Evolutionary conservation across 1,140 invertebrate species (phyloP).

Genomic region (Psilanteris sp.): DNA sequence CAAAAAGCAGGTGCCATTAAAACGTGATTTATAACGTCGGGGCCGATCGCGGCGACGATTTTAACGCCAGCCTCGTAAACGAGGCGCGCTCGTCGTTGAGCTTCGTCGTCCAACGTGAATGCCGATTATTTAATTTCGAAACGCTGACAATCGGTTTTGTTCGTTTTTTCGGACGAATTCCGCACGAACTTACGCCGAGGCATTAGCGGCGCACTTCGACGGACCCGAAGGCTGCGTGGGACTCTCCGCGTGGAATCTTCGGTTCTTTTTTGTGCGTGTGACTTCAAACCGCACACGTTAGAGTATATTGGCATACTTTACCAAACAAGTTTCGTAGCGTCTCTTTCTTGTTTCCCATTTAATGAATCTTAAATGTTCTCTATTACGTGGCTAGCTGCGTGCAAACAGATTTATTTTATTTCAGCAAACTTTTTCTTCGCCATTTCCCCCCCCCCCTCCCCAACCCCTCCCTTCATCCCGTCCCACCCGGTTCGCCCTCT

Average conservation of each 20-base stretch:
- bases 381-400: slow-evolving; percentile 22
- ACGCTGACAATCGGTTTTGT: slow-evolving; percentile 7
- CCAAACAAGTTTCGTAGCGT: slow-evolving; percentile 51
- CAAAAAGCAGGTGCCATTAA: slow-evolving; percentile 24
- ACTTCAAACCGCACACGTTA: slow-evolving; percentile 44
- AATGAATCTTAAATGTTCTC: slow-evolving; percentile 47
- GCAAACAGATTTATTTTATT: slow-evolving; percentile 14
- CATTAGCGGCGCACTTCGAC: slow-evolving; percentile 30
- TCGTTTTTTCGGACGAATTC: slow-evolving; percentile 27
- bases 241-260: slow-evolving; percentile 42
- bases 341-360: slow-evolving; percentile 50
- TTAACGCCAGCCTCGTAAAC: slow-evolving; percentile 41
- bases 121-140: slow-evolving; percentile 39
- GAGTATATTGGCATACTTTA: slow-evolving; percentile 55
- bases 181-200: slow-evolving; percentile 15
- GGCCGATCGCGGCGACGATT: slow-evolving; percentile 32
- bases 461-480: too few species aligned
- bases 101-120: slow-evolving; percentile 2
- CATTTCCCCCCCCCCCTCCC: too few species aligned
- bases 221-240: slow-evolving; percentile 27
- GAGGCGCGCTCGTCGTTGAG: slow-evolving; percentile 5
- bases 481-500: too few species aligned
- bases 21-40: slow-evolving; percentile 35
- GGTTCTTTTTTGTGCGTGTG: slow-evolving; percentile 12
- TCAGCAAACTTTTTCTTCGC: neutral